Percentiles rank a stretch among this genome's conserved stretches.
Evolutionary conservation across 2,888 invertebrate species (phyloP).

Genomic region (Drosophila picticornis): DNA sequence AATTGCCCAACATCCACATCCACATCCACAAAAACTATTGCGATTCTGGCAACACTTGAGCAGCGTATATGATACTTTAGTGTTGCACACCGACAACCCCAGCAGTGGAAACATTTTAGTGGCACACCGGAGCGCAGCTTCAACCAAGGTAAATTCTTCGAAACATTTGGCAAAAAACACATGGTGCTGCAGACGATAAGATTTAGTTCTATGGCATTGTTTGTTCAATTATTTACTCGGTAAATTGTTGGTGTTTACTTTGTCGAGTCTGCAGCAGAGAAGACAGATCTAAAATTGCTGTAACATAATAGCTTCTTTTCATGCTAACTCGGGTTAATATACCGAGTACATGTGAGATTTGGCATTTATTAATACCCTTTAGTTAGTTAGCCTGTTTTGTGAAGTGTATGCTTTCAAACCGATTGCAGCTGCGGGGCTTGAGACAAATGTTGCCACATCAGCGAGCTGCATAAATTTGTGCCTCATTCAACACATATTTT

Average conservation of each 20-base stretch:
- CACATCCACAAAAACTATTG: slow-evolving; percentile 27
- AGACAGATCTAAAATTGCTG: not conserved
- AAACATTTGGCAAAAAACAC: too few species aligned
- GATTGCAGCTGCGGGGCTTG: not conserved
- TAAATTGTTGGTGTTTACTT: not conserved
- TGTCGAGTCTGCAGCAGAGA: not conserved
- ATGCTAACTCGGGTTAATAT: not conserved
- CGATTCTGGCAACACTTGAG: slow-evolving; percentile 32
- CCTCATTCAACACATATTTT: not conserved
- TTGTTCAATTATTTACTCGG: slow-evolving; percentile 2
- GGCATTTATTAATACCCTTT: not conserved
- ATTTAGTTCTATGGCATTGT: not conserved
- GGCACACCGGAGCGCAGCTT: not conserved
- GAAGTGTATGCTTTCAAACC: too few species aligned
- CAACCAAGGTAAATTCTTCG: not conserved
- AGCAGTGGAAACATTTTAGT: not conserved
- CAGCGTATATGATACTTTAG: slow-evolving; percentile 1
- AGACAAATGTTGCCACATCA: not conserved
- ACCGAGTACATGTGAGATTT: not conserved
- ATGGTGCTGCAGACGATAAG: not conserved
- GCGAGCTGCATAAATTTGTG: not conserved
- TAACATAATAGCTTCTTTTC: not conserved
- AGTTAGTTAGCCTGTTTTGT: not conserved
- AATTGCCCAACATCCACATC: not conserved
- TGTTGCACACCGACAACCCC: slow-evolving; percentile 19